Evolutionary conservation across 2,113 vertebrate genomes (phyloP).

Genomic region (Procapra przewalskii): DNA sequence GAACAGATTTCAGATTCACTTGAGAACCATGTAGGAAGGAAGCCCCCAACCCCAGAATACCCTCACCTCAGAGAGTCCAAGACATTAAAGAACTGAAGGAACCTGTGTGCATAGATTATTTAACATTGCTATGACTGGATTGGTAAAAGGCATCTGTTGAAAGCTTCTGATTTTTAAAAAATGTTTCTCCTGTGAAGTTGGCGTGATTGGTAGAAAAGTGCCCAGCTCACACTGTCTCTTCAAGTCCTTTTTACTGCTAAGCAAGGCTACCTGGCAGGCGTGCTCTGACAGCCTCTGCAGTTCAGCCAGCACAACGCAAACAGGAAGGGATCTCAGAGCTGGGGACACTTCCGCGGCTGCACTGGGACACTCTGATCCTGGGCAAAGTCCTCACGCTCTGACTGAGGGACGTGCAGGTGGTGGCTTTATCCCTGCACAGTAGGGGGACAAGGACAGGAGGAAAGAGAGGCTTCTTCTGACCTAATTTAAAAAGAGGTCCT

Average conservation of each 20-base stretch:
- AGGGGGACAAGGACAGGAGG: constrained; percentile 13
- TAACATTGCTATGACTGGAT: background rate
- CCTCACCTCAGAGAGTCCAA: background rate
- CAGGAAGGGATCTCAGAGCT: constrained; percentile 12
- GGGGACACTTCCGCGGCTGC: background rate
- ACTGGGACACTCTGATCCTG: background rate
- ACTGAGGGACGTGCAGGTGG: constrained; percentile 17
- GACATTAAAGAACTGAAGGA: background rate
- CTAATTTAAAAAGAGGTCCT: constrained; percentile 64
- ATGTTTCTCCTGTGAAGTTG: background rate
- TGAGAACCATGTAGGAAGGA: background rate
- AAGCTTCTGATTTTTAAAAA: background rate
- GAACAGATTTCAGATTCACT: background rate
- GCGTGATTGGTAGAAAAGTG: constrained; percentile 14
- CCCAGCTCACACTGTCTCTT: background rate
- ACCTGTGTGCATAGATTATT: rapidly evolving
- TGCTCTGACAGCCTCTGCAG: background rate
- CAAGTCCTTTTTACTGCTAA: constrained; percentile 19
- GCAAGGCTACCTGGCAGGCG: background rate
- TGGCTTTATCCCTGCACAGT: background rate
- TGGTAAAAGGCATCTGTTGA: background rate
- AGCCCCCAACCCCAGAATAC: background rate
- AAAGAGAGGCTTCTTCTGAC: constrained; percentile 48
- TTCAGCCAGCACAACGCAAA: background rate
- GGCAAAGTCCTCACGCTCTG: constrained; percentile 26